phyloP scores from a whole-genome alignment of 2,797 vertebrate species.

The Champsocephalus gunnari region DNA sequence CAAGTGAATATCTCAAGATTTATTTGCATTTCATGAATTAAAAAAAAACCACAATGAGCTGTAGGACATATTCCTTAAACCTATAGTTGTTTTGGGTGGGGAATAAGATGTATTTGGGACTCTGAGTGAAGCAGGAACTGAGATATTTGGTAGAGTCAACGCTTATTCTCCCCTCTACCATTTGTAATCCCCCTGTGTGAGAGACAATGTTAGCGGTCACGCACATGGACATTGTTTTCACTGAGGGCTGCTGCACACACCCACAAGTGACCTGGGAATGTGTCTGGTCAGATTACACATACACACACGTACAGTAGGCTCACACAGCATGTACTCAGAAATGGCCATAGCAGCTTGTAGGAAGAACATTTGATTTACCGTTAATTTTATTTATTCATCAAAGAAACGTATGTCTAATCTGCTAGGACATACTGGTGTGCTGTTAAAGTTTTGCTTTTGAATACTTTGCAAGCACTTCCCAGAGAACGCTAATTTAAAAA shows the following conservation, averaged over 20 bases:
- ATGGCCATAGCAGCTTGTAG: conserved; percentile 1
- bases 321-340: conserved; percentile 28
- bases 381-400: conserved; percentile 1
- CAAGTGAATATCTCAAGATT: conserved; percentile 27
- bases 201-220: conserved; percentile 54
- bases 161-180: conserved; percentile 54
- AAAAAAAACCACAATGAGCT: conserved; percentile 16
- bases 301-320: too few relatives aligned
- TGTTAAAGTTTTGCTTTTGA: not conserved
- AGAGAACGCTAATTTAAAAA: conserved; percentile 26
- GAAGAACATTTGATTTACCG: conserved; percentile 12
- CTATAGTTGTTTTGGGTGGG: conserved; percentile 13
- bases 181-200: conserved; percentile 63
- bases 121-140: conserved; percentile 40
- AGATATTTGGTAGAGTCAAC: conserved; percentile 65
- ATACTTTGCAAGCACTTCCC: not conserved
- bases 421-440: too few relatives aligned
- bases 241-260: conserved; percentile 51
- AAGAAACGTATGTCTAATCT: not conserved
- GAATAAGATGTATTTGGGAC: conserved; percentile 36
- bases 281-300: too few relatives aligned
- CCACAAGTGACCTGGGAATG: not conserved
- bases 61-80: conserved; percentile 37
- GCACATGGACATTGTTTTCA: conserved; percentile 70
- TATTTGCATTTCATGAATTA: conserved; percentile 46